Base-by-base conservation (phyloP, 2,888 invertebrate species). In the Scaptomyza polygonia region DNA sequence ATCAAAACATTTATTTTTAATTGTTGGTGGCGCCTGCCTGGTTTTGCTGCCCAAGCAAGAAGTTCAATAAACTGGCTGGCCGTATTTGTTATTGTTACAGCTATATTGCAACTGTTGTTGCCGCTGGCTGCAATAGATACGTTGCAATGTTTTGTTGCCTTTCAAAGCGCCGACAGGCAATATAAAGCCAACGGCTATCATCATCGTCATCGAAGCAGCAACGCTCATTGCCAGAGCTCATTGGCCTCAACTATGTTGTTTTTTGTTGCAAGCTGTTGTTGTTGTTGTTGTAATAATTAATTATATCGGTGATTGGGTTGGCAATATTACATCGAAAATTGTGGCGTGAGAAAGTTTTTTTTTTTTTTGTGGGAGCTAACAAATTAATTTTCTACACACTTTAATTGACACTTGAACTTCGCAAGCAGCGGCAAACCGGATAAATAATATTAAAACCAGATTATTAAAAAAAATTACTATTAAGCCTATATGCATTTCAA, bases 261-360 rank as follows among this genome's bases (percentile, higher is more conserved):
- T 55, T 45, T 42, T 51, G 52, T 21, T 48, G 59, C 52, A 34
- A 11, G 21, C 25, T 34, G 45, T 49, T 25, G 45, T 34, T 49
- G 53, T 11, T 44, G 55, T 39, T 66, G 66, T 51, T 68, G 44
- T 66, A 77, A 81, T 86, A 83, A 86, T 80, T 86, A 86, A 72
- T 80, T 83, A 77, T 84, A 79, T 82, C 86, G 86, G 81, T 82
- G 86, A 82, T 82, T 84, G 84, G 86, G 82, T 86, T 86, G 86
- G 58, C 64, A 71, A 62, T 62, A 64, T 72, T 72, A 79, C 48
- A 56, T 34, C 49, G 49, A 68, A 79, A 83, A 80, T 69, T 65
- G 79, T 77, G 73, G 76, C 82, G 87, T 83, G 82, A 85, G 82
- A 83, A 84, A 79, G 85, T 79, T 57, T 32, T 9, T 1, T 55